Base-by-base conservation (phyloP, 2,888 invertebrate genomes). In the Agrilus biguttatus region DNA sequence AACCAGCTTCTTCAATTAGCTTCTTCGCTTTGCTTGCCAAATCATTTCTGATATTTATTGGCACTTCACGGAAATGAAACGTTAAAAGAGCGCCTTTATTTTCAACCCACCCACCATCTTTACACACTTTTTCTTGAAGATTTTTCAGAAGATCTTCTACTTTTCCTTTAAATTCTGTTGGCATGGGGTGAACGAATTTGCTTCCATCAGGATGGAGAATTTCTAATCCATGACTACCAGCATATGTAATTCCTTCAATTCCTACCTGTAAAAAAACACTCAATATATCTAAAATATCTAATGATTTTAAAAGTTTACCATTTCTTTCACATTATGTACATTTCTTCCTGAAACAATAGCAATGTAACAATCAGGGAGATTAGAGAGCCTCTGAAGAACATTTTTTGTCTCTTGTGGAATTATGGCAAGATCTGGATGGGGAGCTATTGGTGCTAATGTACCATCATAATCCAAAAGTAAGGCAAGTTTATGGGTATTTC, bases 131-230 rank as follows among this genome's bases (percentile, higher is more conserved):
- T 60, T 88, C 88, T 59, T 90, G 88, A 37, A 90, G 68, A 0
- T 80, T 74, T 57, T 86, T 83, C 53, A 88, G 74, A 33, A 90
- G 68, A 43, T 76, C 76, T 12, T 78, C 80, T 33, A 87, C 86
- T 64, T 85, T 86, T 49, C 78, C 81, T 55, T 87, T 84, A 52
- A 81, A 79, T 56, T 87, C 86, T 49, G 80, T 76, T 0, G 90
- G 90, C 86, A 90, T 88, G 0, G 90, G 89, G 64, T 89, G 89
- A 0, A 88, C 85, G 59, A 90, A 90, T 66, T 83, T 87, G 57
- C 85, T 88, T 43, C 89, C 89, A 57, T 90, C 90, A 0, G 90
- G 88, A 63, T 90, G 90, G 10, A 89, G 64, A 56, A 90, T 89
- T 68, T 90, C 89, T 46, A 90, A 62, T 1, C 89, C 90, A 58